phyloP scores from a whole-genome alignment of 2,797 vertebrate species.

The Manis javanica region DNA sequence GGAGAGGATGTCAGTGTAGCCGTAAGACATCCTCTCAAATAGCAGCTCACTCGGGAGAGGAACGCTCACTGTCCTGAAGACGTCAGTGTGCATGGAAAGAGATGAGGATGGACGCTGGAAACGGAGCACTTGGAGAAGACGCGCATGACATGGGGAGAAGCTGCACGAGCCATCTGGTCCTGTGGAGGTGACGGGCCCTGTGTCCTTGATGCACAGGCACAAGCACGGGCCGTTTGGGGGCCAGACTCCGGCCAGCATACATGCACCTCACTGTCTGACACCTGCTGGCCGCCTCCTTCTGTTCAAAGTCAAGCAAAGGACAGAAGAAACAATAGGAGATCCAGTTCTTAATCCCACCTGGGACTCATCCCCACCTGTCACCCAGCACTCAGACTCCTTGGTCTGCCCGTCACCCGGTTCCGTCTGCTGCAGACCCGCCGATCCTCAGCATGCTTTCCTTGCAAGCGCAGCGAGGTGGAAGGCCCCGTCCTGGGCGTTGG shows the following conservation, averaged over 20 bases:
- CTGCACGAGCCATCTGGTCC: conserved; percentile 5
- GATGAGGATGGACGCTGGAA: background rate
- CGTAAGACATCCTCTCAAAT: background rate
- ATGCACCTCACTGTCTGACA: background rate
- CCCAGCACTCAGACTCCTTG: background rate
- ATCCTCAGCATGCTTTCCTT: background rate
- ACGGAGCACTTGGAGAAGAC: background rate
- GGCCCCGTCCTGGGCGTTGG: background rate
- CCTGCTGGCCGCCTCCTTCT: background rate
- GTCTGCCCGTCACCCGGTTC: background rate
- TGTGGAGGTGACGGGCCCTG: background rate
- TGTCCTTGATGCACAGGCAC: background rate
- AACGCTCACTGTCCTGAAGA: background rate
- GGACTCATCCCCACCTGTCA: background rate
- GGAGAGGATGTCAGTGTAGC: background rate
- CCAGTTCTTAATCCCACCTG: too few relatives aligned
- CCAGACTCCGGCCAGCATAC: background rate
- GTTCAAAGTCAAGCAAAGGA: background rate
- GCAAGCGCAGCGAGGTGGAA: background rate
- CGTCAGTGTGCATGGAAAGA: background rate
- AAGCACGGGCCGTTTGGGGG: background rate
- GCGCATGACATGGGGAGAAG: background rate
- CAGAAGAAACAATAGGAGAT: background rate
- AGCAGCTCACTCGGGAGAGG: background rate
- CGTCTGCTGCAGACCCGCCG: background rate